These are phyloP conservation scores for Alectura lathami DNA, from an alignment of 2,113 vertebrate genomes.

Conservation along the genomic window DNA sequence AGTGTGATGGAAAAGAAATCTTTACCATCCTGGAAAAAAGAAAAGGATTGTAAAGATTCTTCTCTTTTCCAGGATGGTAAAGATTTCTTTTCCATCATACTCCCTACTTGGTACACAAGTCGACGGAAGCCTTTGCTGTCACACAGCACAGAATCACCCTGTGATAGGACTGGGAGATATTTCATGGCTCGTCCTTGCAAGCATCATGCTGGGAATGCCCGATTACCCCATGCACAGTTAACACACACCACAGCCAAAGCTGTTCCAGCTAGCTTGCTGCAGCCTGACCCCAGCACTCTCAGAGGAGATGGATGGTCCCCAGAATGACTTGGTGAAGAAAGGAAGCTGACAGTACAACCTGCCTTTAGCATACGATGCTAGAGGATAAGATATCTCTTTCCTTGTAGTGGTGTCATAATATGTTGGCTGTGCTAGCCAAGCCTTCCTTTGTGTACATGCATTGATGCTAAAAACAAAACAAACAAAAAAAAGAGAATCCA, in stretches of 20 bases:
- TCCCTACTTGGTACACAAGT: neutral
- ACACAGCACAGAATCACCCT: rapidly evolving
- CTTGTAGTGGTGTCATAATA: neutral
- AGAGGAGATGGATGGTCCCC: rapidly evolving
- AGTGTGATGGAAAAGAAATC: neutral
- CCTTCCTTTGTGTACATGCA: neutral
- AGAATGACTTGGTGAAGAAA: neutral
- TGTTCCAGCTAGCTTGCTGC: neutral
- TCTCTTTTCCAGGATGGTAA: neutral
- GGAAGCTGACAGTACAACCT: neutral
- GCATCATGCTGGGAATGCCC: no score
- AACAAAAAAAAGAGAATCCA: neutral
- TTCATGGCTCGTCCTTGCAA: neutral
- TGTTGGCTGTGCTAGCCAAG: neutral
- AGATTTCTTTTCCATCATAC: neutral
- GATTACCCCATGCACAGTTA: neutral
- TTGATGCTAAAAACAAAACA: neutral
- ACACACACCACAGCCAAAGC: neutral
- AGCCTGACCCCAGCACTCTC: neutral
- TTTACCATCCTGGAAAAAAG: neutral
- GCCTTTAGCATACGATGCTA: neutral
- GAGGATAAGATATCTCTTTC: neutral
- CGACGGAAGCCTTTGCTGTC: neutral
- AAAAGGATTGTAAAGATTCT: neutral
- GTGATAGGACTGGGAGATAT: rapidly evolving